Conservation (phyloP, 2,888 invertebrate species). For the Orchestes rusci region DNA sequence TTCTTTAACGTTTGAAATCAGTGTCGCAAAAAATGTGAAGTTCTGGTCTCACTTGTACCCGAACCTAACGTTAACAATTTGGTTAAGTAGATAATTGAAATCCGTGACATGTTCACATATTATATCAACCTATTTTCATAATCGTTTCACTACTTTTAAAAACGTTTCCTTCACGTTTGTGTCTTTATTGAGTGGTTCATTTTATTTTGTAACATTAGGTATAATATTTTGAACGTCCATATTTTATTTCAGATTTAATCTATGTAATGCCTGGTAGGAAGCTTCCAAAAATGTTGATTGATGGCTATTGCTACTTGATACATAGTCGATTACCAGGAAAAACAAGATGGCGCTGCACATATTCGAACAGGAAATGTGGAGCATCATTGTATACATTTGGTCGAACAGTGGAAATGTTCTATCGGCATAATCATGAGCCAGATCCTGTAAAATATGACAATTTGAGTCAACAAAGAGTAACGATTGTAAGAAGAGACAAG, state of each 20-base stretch:
- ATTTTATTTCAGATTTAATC: slow-evolving; percentile 27
- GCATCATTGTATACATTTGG: slow-evolving; percentile 29
- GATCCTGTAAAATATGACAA: slow-evolving; percentile 8
- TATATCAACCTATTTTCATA: too few relatives aligned
- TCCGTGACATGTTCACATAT: too few relatives aligned
- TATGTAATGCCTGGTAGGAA: slow-evolving; percentile 29
- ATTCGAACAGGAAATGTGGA: slow-evolving; percentile 29
- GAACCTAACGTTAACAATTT: too few relatives aligned
- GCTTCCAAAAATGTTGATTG: slow-evolving; percentile 30
- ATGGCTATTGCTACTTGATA: slow-evolving; percentile 25
- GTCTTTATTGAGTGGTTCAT: too few relatives aligned
- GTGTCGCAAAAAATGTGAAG: too few relatives aligned
- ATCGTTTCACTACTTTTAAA: too few relatives aligned
- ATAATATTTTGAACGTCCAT: too few relatives aligned
- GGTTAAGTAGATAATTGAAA: too few relatives aligned
- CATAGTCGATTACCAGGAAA: slow-evolving; percentile 25
- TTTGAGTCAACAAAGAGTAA: slow-evolving; percentile 21
- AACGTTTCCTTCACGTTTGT: too few relatives aligned
- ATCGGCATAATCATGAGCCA: slow-evolving; percentile 28
- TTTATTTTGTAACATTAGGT: too few relatives aligned
- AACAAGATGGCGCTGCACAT: slow-evolving; percentile 31
- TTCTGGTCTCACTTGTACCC: too few relatives aligned
- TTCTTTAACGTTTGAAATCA: too few relatives aligned
- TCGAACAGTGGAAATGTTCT: slow-evolving; percentile 27
- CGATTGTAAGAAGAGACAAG: slow-evolving; percentile 11